These are phyloP conservation scores for Polypedilum pembai DNA, from an alignment of 1,140 invertebrate genomes.

Conservation along the genomic window DNA sequence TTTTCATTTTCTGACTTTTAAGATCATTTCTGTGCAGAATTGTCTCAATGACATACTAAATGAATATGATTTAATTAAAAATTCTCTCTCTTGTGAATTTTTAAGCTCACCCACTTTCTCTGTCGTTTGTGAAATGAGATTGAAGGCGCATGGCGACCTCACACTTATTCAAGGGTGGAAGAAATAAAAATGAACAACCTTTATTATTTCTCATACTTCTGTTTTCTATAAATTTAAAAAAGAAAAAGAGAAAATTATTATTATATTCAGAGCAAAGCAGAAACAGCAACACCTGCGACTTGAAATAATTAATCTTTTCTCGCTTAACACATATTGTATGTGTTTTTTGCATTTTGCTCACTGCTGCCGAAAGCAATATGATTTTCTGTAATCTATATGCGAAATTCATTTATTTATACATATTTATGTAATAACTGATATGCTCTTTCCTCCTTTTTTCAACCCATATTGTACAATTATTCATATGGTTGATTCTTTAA, in stretches of 20 bases:
- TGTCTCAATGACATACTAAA: no score
- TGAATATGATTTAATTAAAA: no score
- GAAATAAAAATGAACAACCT: no score
- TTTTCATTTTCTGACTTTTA: no score
- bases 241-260: neutral
- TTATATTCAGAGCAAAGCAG: neutral
- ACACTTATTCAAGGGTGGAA: no score
- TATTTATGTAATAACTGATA: constrained; percentile 19
- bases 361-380: neutral
- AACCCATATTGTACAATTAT: neutral
- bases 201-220: no score
- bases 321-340: constrained; percentile 17
- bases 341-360: neutral
- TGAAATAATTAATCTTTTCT: constrained; percentile 14
- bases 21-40: no score
- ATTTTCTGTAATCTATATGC: constrained; percentile 18
- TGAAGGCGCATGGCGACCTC: no score
- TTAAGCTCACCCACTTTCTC: no score
- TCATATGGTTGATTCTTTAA: no score
- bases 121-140: no score
- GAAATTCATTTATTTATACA: constrained; percentile 8
- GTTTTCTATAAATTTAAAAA: neutral
- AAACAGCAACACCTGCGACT: constrained; percentile 16
- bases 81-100: no score
- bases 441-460: neutral